Evolutionary conservation across 2,797 vertebrate genomes (phyloP).

Genomic region (Parauchenoglanis ngamensis): DNA sequence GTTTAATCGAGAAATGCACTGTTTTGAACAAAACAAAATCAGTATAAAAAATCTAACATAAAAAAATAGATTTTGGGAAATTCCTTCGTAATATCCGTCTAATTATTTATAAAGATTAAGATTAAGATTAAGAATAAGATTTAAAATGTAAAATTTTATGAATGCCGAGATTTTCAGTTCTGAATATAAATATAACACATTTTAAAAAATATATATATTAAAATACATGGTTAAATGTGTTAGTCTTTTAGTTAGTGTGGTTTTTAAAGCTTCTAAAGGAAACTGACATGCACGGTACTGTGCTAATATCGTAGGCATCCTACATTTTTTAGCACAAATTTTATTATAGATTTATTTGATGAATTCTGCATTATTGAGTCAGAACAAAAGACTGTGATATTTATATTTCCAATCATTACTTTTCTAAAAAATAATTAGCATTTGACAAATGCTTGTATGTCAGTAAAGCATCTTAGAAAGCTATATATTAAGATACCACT

Average conservation of each 20-base stretch:
- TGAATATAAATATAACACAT: too few species aligned
- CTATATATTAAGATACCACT: too few species aligned
- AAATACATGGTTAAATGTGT: neutral
- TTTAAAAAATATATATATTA: neutral
- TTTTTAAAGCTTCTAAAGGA: neutral
- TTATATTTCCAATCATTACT: too few species aligned
- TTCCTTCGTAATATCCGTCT: neutral
- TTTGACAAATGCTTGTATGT: too few species aligned
- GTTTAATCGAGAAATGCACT: neutral
- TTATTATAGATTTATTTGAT: too few species aligned
- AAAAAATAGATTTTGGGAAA: neutral
- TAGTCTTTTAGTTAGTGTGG: neutral
- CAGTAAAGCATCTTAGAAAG: too few species aligned
- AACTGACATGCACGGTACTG: neutral
- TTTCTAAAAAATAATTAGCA: too few species aligned
- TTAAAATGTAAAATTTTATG: neutral
- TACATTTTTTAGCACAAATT: too few species aligned
- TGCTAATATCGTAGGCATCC: too few species aligned
- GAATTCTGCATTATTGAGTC: too few species aligned
- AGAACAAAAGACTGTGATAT: too few species aligned
- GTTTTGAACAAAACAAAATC: neutral
- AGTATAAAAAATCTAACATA: neutral
- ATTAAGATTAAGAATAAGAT: neutral
- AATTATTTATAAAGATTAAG: too few species aligned
- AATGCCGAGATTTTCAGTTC: neutral